Percentiles rank a stretch among this genome's conserved stretches.
These are phyloP conservation scores for Polydrusus tereticollis DNA, from an alignment of 2,888 invertebrate species.

Conservation along the genomic window DNA sequence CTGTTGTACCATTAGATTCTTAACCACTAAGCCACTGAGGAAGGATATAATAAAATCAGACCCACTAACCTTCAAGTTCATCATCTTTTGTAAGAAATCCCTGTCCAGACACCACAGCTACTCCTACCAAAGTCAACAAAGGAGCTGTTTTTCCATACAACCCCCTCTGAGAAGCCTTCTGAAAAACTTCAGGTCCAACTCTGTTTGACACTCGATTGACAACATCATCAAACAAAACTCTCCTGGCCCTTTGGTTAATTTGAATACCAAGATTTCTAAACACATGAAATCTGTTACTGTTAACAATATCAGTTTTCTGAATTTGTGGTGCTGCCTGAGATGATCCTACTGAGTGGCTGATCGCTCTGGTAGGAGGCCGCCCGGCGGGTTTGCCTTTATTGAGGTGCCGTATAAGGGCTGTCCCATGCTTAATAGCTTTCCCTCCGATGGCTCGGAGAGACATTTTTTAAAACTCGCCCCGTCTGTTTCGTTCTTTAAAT, in stretches of 20 bases:
- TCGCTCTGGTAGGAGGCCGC: constrained; percentile 59
- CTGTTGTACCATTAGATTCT: too few relatives aligned
- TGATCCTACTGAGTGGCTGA: constrained; percentile 63
- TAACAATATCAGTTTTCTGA: constrained; percentile 44
- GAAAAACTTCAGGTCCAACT: constrained; percentile 74
- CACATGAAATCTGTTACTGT: constrained; percentile 58
- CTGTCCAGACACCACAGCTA: constrained; percentile 79
- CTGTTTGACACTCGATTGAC: constrained; percentile 78
- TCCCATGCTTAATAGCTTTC: constrained; percentile 75
- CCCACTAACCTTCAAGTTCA: constrained; percentile 76
- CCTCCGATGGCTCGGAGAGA: constrained; percentile 71
- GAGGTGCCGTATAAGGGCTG: constrained; percentile 68
- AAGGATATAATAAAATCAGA: neutral
- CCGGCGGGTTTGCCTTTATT: constrained; percentile 69
- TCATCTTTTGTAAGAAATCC: constrained; percentile 83
- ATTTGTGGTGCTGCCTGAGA: constrained; percentile 51
- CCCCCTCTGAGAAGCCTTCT: constrained; percentile 74
- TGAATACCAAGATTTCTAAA: constrained; percentile 69
- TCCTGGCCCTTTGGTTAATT: constrained; percentile 74
- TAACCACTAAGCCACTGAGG: too few relatives aligned
- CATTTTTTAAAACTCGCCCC: constrained; percentile 62
- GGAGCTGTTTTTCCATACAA: constrained; percentile 79
- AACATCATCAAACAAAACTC: constrained; percentile 78
- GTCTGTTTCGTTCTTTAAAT: neutral
- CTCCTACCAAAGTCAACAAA: constrained; percentile 81